Evolutionary conservation across 2,113 vertebrate genomes (phyloP).

Genomic region (Ornithorhynchus anatinus): DNA sequence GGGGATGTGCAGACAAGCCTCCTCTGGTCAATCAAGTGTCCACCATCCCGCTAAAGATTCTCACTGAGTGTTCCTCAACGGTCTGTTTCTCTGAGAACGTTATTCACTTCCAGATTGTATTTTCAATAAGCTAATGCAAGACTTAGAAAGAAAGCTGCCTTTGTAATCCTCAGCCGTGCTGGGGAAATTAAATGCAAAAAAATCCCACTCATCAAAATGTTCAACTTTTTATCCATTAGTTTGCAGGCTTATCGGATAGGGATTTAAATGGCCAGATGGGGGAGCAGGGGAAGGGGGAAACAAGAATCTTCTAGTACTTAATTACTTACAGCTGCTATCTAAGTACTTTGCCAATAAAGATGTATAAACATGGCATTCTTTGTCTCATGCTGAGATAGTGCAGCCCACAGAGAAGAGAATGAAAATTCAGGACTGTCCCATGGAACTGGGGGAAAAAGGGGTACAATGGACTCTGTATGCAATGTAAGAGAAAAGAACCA

Average conservation of each 20-base stretch:
- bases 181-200: not conserved
- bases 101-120: too few relatives aligned
- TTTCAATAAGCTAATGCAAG: too few relatives aligned
- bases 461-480: not conserved
- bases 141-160: too few relatives aligned
- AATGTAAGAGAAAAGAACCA: not conserved
- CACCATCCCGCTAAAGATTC: too few relatives aligned
- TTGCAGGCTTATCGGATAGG: conserved; percentile 2
- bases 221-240: not conserved
- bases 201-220: not conserved
- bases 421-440: conserved; percentile 23
- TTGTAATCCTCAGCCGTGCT: not conserved
- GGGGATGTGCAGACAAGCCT: too few relatives aligned
- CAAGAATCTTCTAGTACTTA: conserved; percentile 31
- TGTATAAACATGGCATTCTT: conserved; percentile 56
- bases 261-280: conserved; percentile 2
- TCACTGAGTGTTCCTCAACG: too few relatives aligned
- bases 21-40: too few relatives aligned
- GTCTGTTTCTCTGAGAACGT: too few relatives aligned
- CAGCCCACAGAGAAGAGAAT: not conserved
- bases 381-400: conserved; percentile 31
- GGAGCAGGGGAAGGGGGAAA: not conserved
- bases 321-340: conserved; percentile 63
- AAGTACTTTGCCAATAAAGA: not conserved
- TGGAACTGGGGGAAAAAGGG: not conserved